Conservation (phyloP, 2,113 vertebrate species). For the Cryptotis parvus region DNA sequence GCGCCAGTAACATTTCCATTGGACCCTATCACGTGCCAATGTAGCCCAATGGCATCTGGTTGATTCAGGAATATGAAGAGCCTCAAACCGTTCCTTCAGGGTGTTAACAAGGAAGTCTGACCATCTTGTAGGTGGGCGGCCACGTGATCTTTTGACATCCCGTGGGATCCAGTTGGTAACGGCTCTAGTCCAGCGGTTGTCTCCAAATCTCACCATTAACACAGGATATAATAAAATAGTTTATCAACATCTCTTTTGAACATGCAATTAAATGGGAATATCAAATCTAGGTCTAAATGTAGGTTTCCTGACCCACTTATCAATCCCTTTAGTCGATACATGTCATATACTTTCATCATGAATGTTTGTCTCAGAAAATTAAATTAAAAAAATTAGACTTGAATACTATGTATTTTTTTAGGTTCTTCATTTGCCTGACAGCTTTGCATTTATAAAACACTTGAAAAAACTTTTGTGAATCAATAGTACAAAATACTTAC, state of each 20-base stretch:
- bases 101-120: too few species aligned
- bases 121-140: too few species aligned
- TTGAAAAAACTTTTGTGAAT: not conserved
- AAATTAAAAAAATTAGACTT: constrained; percentile 20
- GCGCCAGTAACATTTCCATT: too few species aligned
- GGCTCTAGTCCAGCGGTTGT: too few species aligned
- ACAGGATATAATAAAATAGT: constrained; percentile 25
- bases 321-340: not conserved
- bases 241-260: not conserved
- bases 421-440: not conserved
- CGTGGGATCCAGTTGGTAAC: too few species aligned
- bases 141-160: too few species aligned
- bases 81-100: too few species aligned
- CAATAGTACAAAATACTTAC: too few species aligned
- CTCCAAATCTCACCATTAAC: too few species aligned
- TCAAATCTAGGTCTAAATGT: not conserved
- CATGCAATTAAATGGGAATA: not conserved
- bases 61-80: too few species aligned
- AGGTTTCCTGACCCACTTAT: not conserved
- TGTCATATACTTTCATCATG: not conserved
- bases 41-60: too few species aligned
- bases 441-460: not conserved
- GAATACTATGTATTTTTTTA: not conserved
- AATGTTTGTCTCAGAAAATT: not conserved
- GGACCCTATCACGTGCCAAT: too few species aligned